phyloP scores from a whole-genome alignment of 2,113 vertebrate genomes.

The Chaetorhynchus papuensis region DNA sequence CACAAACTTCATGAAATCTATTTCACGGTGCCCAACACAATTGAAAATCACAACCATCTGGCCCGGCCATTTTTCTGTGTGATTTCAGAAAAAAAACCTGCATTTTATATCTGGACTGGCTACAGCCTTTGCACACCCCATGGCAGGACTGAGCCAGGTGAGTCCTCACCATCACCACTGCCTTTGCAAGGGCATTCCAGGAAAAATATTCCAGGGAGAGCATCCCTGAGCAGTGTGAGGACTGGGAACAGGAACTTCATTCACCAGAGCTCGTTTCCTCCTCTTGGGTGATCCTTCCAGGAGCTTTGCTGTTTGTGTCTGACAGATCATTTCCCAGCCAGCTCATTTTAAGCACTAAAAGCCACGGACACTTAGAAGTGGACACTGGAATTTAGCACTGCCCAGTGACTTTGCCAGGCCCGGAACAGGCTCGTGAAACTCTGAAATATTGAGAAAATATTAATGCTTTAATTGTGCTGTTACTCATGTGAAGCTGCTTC shows the following conservation, averaged over 20 bases:
- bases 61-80: background rate
- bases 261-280: background rate
- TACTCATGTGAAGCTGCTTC: background rate
- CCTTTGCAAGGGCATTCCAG: background rate
- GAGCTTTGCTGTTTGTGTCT: background rate
- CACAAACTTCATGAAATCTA: background rate
- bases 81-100: background rate
- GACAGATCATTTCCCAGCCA: slow-evolving; percentile 12
- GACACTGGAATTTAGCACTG: background rate
- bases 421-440: background rate
- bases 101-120: background rate
- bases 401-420: background rate
- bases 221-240: background rate
- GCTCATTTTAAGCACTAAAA: background rate
- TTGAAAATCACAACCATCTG: background rate
- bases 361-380: background rate
- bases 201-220: background rate
- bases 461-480: background rate
- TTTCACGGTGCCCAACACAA: background rate
- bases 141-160: background rate
- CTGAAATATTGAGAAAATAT: background rate
- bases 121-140: background rate
- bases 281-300: background rate
- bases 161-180: background rate
- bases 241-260: background rate